Evolutionary conservation across 2,113 vertebrate genomes (phyloP), one percentile per base, ranked within the genome.

Genomic region (Anolis carolinensis): DNA sequence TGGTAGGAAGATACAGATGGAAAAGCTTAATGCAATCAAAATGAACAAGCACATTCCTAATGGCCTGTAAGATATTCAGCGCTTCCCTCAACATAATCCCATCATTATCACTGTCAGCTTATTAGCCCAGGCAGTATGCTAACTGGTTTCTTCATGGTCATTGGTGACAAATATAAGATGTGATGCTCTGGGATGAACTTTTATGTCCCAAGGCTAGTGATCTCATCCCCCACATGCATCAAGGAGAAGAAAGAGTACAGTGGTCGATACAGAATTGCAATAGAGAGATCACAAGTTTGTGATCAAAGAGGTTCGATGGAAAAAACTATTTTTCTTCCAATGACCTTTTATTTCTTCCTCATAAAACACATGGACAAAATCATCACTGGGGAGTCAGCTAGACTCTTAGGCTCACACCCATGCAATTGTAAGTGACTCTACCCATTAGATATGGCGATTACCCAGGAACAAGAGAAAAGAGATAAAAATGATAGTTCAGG

Each of bases 61-160:
- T 82, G 73, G 72, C 86, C 34, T 82, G 63, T 78, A 87, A 77
- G 59, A 63, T 86, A 81, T 67, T 81, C 71, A 81, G 55, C 21
- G 34, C 85, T 81, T 81, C 65, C 71, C 79, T 72, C 44, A 32
- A 81, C 44, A 63, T 86, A 86, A 86, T 86, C 78, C 78, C 71
- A 86, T 81, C 78, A 74, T 86, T 86, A 86, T 86, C 85, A 86
- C 85, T 86, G 85, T 67, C 85, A 67, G 59, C 32, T 74, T 81
- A 81, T 86, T 86, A 75, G 55, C 70, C 55, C 39, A 74, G 78
- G 78, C 79, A 75, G 79, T 86, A 81, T 50, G 62, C 72, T 86
- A 86, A 81, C 70, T 81, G 39, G 70, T 79, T 86, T 63, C 52
- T 74, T 52, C 59, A 81, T 52, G 70, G 44, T 81, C 39, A 21